Conservation (phyloP, 2,797 vertebrate genomes). For the Myoxocephalus aenaeus region DNA sequence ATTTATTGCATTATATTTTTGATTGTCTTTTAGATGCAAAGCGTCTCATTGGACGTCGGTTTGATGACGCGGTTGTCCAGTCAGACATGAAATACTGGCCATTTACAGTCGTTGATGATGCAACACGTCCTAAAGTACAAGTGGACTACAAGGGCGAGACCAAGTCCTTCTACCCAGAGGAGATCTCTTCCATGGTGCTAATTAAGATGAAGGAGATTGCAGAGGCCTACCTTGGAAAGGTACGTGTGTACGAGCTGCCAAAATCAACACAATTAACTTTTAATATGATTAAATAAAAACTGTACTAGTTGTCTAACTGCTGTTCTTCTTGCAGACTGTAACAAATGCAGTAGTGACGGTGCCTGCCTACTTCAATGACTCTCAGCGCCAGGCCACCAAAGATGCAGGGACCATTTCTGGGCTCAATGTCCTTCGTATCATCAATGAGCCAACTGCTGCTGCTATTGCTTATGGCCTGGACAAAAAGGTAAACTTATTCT, state of each 20-base stretch:
- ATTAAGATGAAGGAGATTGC: slow-evolving; percentile 86
- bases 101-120: slow-evolving; percentile 80
- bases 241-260: slow-evolving; percentile 33
- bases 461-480: slow-evolving; percentile 85
- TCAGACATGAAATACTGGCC: slow-evolving; percentile 87
- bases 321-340: slow-evolving; percentile 64
- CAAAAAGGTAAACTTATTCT: slow-evolving; percentile 78
- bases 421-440: slow-evolving; percentile 84
- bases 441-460: slow-evolving; percentile 86
- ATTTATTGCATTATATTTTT: not conserved
- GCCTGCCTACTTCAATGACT: slow-evolving; percentile 93
- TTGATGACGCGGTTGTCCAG: slow-evolving; percentile 90
- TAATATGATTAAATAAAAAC: not conserved
- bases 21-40: slow-evolving; percentile 90
- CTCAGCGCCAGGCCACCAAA: slow-evolving; percentile 94
- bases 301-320: not conserved
- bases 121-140: slow-evolving; percentile 81
- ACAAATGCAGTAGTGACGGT: slow-evolving; percentile 83
- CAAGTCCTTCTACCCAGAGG: slow-evolving; percentile 84
- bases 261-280: too few species aligned
- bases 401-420: slow-evolving; percentile 86
- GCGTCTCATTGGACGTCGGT: slow-evolving; percentile 93
- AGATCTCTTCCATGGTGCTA: slow-evolving; percentile 87
- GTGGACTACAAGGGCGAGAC: slow-evolving; percentile 85
- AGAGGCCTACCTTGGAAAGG: slow-evolving; percentile 86